Evolutionary conservation across 1,140 invertebrate species (phyloP).

Genomic region (fruit fly (Drosophila melanogaster)): Release_6_plus_ISO1_MT NT_033777.3:22014501-22015000

Average conservation of each 20-base stretch:
- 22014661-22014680: not conserved
- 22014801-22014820: conserved; percentile 16
- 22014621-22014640: no score
- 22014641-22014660: not conserved
- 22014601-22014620: not conserved
- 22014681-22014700: not conserved
- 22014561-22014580: not conserved
- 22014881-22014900: conserved; percentile 41
- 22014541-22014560: not conserved
- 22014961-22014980: conserved; percentile 56
- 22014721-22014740: conserved; percentile 15
- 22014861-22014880: conserved; percentile 51
- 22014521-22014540: conserved; percentile 80
- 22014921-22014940: conserved; percentile 54
- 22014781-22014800: conserved; percentile 7
- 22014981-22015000: conserved; percentile 49
- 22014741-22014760: conserved; percentile 30
- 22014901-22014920: conserved; percentile 64
- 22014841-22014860: conserved; percentile 58
- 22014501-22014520: conserved; percentile 83
- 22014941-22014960: conserved; percentile 56
- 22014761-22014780: conserved; percentile 17
- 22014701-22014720: conserved; percentile 11
- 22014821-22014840: conserved; percentile 39
- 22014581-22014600: no score